Conservation (phyloP, 2,888 invertebrate species). For the Drosophila lacicola region DNA sequence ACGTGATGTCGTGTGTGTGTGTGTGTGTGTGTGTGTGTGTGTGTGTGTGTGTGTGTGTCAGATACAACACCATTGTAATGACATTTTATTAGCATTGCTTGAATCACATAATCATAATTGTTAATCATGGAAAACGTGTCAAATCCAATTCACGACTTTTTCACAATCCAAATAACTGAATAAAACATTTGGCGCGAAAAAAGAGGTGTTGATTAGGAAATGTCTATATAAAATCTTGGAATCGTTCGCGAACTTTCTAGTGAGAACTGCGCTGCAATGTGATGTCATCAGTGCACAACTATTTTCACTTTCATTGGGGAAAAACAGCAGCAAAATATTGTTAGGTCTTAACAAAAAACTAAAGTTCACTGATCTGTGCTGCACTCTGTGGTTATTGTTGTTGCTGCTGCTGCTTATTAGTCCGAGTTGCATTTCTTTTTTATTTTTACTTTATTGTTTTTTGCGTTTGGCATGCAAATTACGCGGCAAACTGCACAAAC, state of each 20-base stretch:
- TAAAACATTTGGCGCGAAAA: constrained; percentile 29
- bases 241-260: constrained; percentile 15
- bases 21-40: constrained; percentile 50
- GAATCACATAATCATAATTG: constrained; percentile 67
- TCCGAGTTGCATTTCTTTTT: constrained; percentile 62
- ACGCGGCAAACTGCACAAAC: constrained; percentile 44
- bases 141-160: constrained; percentile 44
- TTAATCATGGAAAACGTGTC: constrained; percentile 75
- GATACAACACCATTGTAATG: constrained; percentile 54
- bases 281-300: constrained; percentile 30
- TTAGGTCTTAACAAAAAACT: constrained; percentile 8
- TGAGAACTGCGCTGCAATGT: constrained; percentile 35
- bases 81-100: constrained; percentile 63
- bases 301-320: constrained; percentile 66
- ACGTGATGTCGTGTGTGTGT: constrained; percentile 47
- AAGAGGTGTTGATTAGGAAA: constrained; percentile 29
- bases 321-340: constrained; percentile 30
- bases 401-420: constrained; percentile 58
- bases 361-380: constrained; percentile 70
- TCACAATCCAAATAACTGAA: constrained; percentile 31
- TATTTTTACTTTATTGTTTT: constrained; percentile 65
- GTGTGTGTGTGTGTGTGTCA: constrained; percentile 46
- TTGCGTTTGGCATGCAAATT: constrained; percentile 75
- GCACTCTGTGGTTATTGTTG: constrained; percentile 34
- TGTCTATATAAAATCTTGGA: constrained; percentile 1